Evolutionary conservation across 2,797 vertebrate genomes (phyloP).

Genomic region (Protosalanx chinensis): DNA sequence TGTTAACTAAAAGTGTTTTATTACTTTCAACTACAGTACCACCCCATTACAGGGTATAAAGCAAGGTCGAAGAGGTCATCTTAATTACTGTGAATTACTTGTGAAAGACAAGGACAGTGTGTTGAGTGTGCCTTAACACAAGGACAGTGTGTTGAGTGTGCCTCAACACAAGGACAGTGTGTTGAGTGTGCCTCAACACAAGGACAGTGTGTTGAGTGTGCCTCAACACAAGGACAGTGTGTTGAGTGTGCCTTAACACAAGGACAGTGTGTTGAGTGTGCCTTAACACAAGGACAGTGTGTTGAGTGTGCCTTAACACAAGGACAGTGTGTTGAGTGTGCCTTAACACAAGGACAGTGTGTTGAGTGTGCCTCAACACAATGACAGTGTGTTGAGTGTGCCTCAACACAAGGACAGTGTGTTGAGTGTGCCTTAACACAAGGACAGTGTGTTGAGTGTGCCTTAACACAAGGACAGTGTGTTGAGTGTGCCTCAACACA

Average conservation of each 20-base stretch:
- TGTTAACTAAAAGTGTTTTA: too few species aligned
- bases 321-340: slow-evolving; percentile 40
- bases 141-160: slow-evolving; percentile 40
- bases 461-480: slow-evolving; percentile 34
- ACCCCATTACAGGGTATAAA: slow-evolving; percentile 38
- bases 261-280: slow-evolving; percentile 40
- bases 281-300: slow-evolving; percentile 40
- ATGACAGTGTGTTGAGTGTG: slow-evolving; percentile 40
- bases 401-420: slow-evolving; percentile 40
- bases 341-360: slow-evolving; percentile 40
- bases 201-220: slow-evolving; percentile 40
- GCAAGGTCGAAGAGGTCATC: slow-evolving; percentile 54
- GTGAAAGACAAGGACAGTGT: slow-evolving; percentile 35
- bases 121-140: slow-evolving; percentile 44
- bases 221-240: slow-evolving; percentile 40
- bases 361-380: slow-evolving; percentile 44
- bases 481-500: slow-evolving; percentile 44
- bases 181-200: slow-evolving; percentile 44
- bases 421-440: slow-evolving; percentile 44
- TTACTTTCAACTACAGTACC: slow-evolving; percentile 38
- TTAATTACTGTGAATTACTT: slow-evolving; percentile 60
- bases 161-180: slow-evolving; percentile 40
- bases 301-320: slow-evolving; percentile 44
- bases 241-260: slow-evolving; percentile 44
- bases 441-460: slow-evolving; percentile 40